phyloP scores from a whole-genome alignment of 2,888 invertebrate species.

The Globia sparganii region DNA sequence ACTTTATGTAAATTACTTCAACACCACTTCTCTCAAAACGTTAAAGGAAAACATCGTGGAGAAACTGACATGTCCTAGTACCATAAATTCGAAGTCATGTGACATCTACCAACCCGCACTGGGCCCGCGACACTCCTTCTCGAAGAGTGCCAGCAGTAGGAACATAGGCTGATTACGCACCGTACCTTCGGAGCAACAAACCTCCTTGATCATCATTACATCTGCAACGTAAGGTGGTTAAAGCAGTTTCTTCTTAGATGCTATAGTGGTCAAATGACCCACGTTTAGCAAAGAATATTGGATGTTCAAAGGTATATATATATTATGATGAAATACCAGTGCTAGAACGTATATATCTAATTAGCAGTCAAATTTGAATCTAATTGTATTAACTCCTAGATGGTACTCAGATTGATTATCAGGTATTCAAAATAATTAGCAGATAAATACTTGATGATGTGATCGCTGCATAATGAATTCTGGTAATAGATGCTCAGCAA shows the following conservation, averaged over 20 bases:
- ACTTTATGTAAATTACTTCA: no score
- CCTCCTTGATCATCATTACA: no score
- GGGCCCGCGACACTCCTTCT: no score
- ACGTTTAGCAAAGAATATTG: not conserved
- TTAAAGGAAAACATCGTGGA: no score
- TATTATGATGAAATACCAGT: not conserved
- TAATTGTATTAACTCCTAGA: not conserved
- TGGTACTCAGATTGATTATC: not conserved
- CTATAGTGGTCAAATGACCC: not conserved
- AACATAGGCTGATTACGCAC: no score
- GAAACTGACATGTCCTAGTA: not conserved
- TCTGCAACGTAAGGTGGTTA: not conserved
- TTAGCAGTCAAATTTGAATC: not conserved
- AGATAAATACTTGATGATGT: not conserved
- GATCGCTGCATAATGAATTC: constrained; percentile 1
- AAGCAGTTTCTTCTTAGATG: not conserved
- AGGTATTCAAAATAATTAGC: not conserved
- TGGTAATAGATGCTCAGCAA: not conserved
- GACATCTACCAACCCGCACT: not conserved
- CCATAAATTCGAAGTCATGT: not conserved
- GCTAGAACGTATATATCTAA: not conserved
- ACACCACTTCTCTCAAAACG: no score
- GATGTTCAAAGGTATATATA: not conserved
- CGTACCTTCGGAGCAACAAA: no score
- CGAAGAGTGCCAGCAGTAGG: no score